Evolutionary conservation across 2,797 vertebrate species (phyloP).

Genomic region (Tragelaphus oryx): DNA sequence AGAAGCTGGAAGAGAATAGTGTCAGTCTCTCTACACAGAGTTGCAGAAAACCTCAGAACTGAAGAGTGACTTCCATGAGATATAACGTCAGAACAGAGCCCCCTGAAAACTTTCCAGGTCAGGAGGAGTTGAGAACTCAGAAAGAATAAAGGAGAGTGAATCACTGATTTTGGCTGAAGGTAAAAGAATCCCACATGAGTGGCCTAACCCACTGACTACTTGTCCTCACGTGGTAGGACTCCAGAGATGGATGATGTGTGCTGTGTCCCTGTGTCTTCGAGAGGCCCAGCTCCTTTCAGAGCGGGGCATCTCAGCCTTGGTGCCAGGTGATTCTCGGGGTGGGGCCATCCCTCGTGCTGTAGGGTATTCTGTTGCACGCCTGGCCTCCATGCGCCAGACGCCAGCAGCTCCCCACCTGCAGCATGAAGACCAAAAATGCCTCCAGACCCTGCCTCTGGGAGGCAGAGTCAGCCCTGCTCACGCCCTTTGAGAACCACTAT

Average conservation of each 20-base stretch:
- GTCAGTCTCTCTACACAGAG: neutral
- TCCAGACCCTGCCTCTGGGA: neutral
- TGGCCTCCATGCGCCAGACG: fast-evolving
- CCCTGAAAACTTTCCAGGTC: no score
- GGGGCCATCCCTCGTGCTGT: fast-evolving
- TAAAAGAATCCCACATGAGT: neutral
- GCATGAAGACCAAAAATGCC: fast-evolving
- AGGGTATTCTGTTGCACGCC: fast-evolving
- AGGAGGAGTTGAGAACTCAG: neutral
- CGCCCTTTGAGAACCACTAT: fast-evolving
- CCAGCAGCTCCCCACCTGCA: neutral
- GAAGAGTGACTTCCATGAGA: fast-evolving
- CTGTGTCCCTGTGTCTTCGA: no score
- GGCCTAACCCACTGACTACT: neutral
- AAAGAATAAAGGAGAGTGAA: fast-evolving
- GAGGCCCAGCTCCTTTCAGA: neutral
- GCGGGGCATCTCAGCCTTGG: fast-evolving
- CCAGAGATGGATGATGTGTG: fast-evolving
- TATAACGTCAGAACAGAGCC: fast-evolving
- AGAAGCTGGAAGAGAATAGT: neutral
- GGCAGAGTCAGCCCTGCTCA: neutral
- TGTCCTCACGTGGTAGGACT: fast-evolving
- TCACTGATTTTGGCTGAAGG: neutral
- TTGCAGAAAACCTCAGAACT: neutral
- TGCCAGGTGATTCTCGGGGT: neutral